Evolutionary conservation across 2,113 vertebrate species (phyloP).

Genomic region (Oostethus manadensis): DNA sequence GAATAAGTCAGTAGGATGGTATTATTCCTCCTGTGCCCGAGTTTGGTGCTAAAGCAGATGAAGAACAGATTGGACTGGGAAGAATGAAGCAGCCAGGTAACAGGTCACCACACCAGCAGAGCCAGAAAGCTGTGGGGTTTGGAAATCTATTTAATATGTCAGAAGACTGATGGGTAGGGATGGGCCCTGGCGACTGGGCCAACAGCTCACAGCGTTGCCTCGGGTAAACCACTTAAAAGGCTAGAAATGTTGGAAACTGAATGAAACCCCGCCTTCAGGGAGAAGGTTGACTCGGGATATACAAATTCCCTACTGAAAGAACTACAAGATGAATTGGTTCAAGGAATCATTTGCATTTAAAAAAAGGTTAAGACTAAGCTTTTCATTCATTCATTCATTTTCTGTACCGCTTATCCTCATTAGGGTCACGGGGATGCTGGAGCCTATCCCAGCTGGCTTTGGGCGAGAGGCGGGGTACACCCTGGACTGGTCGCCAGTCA

Average conservation of each 20-base stretch:
- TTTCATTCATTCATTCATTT: too few species aligned
- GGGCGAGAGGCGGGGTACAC: too few species aligned
- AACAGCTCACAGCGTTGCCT: not conserved
- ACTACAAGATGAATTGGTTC: not conserved
- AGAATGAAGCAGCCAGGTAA: not conserved
- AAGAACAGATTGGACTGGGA: not conserved
- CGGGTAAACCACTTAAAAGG: not conserved
- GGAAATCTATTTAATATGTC: not conserved
- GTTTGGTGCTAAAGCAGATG: not conserved
- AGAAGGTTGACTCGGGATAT: not conserved
- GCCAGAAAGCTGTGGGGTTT: not conserved
- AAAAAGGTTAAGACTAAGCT: too few species aligned
- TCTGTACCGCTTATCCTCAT: too few species aligned
- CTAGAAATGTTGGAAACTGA: not conserved
- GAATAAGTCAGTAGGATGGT: not conserved
- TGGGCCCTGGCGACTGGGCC: not conserved
- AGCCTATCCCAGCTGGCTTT: too few species aligned
- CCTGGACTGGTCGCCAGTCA: too few species aligned
- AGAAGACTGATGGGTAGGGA: not conserved
- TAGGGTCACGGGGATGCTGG: too few species aligned
- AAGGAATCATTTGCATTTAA: not conserved
- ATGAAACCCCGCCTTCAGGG: not conserved
- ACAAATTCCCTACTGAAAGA: not conserved
- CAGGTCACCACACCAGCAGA: not conserved
- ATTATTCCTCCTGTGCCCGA: not conserved